phyloP scores from a whole-genome alignment of 2,797 vertebrate species.

The Mormyrus proboscirostris region DNA sequence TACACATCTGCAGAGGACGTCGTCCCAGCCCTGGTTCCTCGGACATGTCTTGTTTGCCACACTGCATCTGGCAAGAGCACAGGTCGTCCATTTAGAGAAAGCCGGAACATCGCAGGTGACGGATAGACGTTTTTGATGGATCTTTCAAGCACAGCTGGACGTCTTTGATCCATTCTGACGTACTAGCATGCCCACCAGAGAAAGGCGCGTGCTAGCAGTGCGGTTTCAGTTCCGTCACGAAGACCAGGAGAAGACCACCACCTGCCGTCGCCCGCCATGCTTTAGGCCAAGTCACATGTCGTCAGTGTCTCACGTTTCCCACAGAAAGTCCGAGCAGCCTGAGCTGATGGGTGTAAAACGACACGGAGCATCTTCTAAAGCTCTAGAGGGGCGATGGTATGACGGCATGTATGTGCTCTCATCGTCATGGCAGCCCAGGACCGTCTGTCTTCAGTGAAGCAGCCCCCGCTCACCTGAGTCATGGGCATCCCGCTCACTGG shows the following conservation, averaged over 20 bases:
- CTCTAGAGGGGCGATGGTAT: background rate
- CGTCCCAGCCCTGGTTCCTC: slow-evolving; percentile 69
- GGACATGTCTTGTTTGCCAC: slow-evolving; percentile 75
- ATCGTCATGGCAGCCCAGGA: background rate
- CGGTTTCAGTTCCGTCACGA: background rate
- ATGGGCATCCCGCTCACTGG: background rate
- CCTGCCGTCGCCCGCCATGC: background rate
- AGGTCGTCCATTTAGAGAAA: slow-evolving; percentile 27
- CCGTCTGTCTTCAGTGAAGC: background rate
- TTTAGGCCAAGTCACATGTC: background rate
- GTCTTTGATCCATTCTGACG: background rate
- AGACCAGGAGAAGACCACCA: background rate
- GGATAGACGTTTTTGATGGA: background rate
- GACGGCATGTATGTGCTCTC: background rate
- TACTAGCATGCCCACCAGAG: background rate
- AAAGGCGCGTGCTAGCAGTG: background rate
- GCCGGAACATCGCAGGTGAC: no score
- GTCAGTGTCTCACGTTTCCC: background rate
- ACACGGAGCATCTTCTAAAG: background rate
- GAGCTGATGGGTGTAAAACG: background rate
- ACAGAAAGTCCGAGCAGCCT: background rate
- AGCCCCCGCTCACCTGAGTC: background rate
- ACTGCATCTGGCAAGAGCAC: slow-evolving; percentile 61
- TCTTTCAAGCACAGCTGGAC: background rate
- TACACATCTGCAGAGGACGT: slow-evolving; percentile 72